phyloP scores from a whole-genome alignment of 2,797 vertebrate species.

The Spondyliosoma cantharus region DNA sequence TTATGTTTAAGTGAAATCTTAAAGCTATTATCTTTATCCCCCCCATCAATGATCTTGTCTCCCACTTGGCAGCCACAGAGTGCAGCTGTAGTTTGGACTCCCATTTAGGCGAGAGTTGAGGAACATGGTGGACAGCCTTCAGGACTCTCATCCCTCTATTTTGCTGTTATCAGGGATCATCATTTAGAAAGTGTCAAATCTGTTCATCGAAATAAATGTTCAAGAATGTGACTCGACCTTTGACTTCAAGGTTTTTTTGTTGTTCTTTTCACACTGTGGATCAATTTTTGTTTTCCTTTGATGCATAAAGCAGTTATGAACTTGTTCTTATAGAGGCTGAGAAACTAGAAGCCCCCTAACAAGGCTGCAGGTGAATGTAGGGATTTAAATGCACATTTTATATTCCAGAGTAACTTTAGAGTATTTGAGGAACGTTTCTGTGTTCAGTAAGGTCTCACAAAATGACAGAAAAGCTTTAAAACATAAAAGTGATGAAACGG shows the following conservation, averaged over 20 bases:
- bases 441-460: too few species aligned
- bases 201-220: constrained; percentile 76
- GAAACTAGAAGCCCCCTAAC: neutral
- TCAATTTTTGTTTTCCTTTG: neutral
- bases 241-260: neutral
- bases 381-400: neutral
- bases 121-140: constrained; percentile 4
- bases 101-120: constrained; percentile 8
- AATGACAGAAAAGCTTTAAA: too few species aligned
- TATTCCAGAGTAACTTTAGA: too few species aligned
- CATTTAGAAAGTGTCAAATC: constrained; percentile 55
- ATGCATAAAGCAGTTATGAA: neutral
- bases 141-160: constrained; percentile 11
- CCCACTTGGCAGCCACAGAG: constrained; percentile 40
- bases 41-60: constrained; percentile 32
- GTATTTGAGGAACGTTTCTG: too few species aligned
- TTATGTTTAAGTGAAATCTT: constrained; percentile 53
- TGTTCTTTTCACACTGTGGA: neutral
- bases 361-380: neutral
- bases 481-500: too few species aligned
- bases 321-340: neutral
- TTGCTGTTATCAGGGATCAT: constrained; percentile 58
- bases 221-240: constrained; percentile 57
- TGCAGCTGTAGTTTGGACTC: constrained; percentile 49
- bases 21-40: constrained; percentile 52